Conservation (phyloP, 1,140 invertebrate species). For the Epicauta chinensis region DNA sequence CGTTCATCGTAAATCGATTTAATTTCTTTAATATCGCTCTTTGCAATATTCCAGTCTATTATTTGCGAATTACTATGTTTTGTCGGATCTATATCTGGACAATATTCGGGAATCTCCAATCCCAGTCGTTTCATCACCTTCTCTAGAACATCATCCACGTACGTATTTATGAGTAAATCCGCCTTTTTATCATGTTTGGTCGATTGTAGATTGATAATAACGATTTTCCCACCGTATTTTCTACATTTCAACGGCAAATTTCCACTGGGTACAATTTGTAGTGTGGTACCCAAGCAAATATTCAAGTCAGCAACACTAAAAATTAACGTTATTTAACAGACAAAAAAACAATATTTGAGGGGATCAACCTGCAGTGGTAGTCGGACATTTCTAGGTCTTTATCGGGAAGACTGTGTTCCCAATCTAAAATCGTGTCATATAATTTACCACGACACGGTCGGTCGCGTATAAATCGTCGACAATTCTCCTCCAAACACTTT, state of each 20-base stretch:
- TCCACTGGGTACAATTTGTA: constrained; percentile 96
- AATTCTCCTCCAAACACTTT: constrained; percentile 74
- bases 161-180: constrained; percentile 81
- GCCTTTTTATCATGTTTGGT: constrained; percentile 96
- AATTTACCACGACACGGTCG: constrained; percentile 79
- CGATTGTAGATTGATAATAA: constrained; percentile 93
- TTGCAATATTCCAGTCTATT: constrained; percentile 59
- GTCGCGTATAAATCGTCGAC: constrained; percentile 56
- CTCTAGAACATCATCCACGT: constrained; percentile 80
- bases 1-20: constrained; percentile 38
- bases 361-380: constrained; percentile 71
- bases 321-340: background rate
- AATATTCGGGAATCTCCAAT: constrained; percentile 66
- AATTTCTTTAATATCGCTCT: constrained; percentile 46
- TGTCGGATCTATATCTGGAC: constrained; percentile 59
- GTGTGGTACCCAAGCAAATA: constrained; percentile 90
- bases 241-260: constrained; percentile 86
- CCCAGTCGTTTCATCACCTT: constrained; percentile 68
- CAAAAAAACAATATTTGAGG: background rate
- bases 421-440: constrained; percentile 92
- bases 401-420: constrained; percentile 92
- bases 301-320: constrained; percentile 80
- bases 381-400: constrained; percentile 82
- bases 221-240: constrained; percentile 82
- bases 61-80: constrained; percentile 47